Conservation (phyloP, 2,113 vertebrate genomes). For the Hemibagrus wyckioides region DNA sequence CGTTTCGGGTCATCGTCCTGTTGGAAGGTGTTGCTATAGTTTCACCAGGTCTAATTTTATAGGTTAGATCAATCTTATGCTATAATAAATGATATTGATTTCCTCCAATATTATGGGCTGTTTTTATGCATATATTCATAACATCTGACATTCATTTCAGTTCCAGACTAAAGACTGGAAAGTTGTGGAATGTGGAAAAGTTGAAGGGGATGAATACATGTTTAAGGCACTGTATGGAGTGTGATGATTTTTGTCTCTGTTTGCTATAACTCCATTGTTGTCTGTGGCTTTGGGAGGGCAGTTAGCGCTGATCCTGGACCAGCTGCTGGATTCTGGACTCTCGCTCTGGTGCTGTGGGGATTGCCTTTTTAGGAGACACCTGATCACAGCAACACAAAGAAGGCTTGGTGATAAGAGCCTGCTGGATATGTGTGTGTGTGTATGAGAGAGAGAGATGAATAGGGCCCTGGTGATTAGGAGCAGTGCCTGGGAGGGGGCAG, state of each 20-base stretch:
- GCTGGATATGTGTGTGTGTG: slow-evolving; percentile 10
- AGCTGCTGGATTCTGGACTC: slow-evolving; percentile 70
- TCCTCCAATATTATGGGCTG: background rate
- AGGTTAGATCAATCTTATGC: background rate
- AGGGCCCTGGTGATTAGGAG: slow-evolving; percentile 4
- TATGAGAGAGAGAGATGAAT: slow-evolving; percentile 21
- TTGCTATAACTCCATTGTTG: slow-evolving; percentile 56
- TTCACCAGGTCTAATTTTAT: background rate
- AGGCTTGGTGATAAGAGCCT: slow-evolving; percentile 63
- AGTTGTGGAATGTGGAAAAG: background rate
- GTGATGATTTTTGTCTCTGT: background rate
- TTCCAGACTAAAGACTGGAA: background rate
- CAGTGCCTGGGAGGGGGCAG: slow-evolving; percentile 16
- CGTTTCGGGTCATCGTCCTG: background rate
- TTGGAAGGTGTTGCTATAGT: background rate
- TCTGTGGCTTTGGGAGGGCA: slow-evolving; percentile 51
- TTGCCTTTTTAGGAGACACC: slow-evolving; percentile 83
- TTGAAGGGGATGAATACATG: too few relatives aligned
- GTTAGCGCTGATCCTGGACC: slow-evolving; percentile 59
- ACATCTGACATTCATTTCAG: background rate
- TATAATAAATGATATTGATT: background rate
- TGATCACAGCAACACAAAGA: slow-evolving; percentile 67
- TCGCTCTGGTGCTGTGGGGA: slow-evolving; percentile 69
- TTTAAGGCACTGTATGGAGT: background rate
- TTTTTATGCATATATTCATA: background rate